Conservation (phyloP, 1,140 invertebrate genomes). For the Magallana angulata region DNA sequence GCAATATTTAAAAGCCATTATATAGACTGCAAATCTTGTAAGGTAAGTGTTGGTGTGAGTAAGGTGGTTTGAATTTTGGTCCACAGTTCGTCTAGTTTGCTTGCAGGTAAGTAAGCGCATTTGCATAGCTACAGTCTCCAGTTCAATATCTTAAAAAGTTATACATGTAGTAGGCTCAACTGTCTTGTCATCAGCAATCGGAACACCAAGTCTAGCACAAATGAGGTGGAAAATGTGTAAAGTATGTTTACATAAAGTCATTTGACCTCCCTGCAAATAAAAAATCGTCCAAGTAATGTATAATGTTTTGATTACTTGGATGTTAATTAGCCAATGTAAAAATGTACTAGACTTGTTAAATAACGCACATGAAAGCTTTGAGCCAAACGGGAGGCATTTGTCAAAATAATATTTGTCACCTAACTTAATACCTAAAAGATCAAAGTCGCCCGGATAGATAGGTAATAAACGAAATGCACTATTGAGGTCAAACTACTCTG, state of each 20-base stretch:
- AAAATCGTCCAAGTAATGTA: neutral
- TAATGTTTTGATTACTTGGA: neutral
- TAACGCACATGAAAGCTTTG: neutral
- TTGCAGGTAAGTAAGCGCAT: too few species aligned
- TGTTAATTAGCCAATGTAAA: neutral
- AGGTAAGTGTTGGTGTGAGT: neutral
- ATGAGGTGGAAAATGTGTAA: neutral
- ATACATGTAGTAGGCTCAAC: neutral
- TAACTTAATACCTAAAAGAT: too few species aligned
- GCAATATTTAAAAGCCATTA: too few species aligned
- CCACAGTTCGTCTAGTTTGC: neutral
- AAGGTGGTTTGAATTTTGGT: slow-evolving; percentile 10
- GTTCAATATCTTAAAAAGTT: slow-evolving; percentile 25
- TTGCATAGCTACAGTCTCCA: slow-evolving; percentile 26
- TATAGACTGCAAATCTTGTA: slow-evolving; percentile 1
- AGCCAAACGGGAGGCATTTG: too few species aligned
- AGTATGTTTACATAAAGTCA: too few species aligned
- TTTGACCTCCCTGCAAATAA: neutral
- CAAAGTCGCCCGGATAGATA: too few species aligned
- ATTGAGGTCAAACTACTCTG: too few species aligned
- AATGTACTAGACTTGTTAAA: neutral
- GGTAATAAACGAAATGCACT: too few species aligned
- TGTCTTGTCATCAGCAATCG: slow-evolving; percentile 2
- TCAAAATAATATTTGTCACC: too few species aligned
- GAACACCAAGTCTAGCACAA: neutral